A percentile compares a stretch with the other conserved stretches of the same genome.
These are phyloP conservation scores for Aotus griseimembra DNA, from an alignment of 2,797 vertebrate species.

Conservation along the genomic window DNA sequence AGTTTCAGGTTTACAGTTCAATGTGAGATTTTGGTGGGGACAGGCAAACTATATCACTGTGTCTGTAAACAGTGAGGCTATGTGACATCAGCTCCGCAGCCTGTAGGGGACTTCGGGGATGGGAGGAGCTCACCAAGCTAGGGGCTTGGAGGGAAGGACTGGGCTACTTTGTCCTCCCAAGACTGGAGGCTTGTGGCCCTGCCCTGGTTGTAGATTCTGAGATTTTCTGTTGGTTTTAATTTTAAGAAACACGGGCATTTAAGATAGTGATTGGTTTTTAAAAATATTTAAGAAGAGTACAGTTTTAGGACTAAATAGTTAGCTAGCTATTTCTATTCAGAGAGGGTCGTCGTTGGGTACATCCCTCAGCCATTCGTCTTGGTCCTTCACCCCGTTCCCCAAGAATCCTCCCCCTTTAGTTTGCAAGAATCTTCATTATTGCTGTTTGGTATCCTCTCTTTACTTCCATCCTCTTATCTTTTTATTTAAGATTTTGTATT, in stretches of 20 bases:
- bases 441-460: conserved; percentile 28
- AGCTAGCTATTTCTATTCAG: neutral
- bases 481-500: conserved; percentile 42
- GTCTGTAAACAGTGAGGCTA: conserved; percentile 92
- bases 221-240: conserved; percentile 66
- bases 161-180: neutral
- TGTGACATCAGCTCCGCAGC: conserved; percentile 89
- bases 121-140: neutral
- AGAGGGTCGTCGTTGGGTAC: neutral
- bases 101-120: neutral
- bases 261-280: conserved; percentile 63
- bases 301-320: conserved; percentile 54
- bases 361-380: neutral
- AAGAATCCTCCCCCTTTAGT: neutral
- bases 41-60: conserved; percentile 44
- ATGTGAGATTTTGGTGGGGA: neutral
- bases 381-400: neutral
- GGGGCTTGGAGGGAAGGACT: conserved; percentile 82
- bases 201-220: conserved; percentile 78
- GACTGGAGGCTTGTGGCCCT: conserved; percentile 69
- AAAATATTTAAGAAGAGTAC: conserved; percentile 79
- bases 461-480: neutral
- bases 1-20: neutral
- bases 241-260: conserved; percentile 68
- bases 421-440: conserved; percentile 37